Percentiles rank a stretch among this genome's conserved stretches.
phyloP scores from a whole-genome alignment of 2,888 invertebrate species.

The Digitonthophagus gazella region DNA sequence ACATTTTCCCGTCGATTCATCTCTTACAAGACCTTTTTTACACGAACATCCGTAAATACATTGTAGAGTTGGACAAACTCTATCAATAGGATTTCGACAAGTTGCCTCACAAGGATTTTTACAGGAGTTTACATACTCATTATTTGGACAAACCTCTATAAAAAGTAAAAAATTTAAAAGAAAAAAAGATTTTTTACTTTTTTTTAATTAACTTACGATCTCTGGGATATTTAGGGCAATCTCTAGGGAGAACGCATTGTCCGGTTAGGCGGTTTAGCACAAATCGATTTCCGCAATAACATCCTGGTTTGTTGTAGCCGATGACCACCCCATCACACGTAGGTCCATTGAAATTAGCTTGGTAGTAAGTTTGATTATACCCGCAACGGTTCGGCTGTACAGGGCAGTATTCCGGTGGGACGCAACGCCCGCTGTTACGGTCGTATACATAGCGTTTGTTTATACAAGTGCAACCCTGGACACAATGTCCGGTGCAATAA shows the following conservation, averaged over 20 bases:
- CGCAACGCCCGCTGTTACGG: conserved; percentile 1
- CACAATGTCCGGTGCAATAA: conserved; percentile 11
- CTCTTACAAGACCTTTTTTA: conserved; percentile 29
- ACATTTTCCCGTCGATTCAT: conserved; percentile 18
- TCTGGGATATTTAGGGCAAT: conserved; percentile 25
- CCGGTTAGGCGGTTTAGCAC: conserved; percentile 22
- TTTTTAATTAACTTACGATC: conserved; percentile 3
- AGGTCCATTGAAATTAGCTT: conserved; percentile 7
- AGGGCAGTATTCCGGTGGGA: conserved; percentile 23
- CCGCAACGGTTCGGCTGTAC: not conserved
- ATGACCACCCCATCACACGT: conserved; percentile 19
- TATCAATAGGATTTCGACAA: conserved; percentile 43
- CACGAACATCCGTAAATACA: conserved; percentile 23
- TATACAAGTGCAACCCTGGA: conserved; percentile 14
- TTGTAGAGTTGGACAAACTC: not conserved
- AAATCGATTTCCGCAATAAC: conserved; percentile 20
- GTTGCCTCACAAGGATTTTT: conserved; percentile 21
- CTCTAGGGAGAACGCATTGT: conserved; percentile 21
- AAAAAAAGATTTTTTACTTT: not conserved
- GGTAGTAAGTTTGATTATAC: not conserved
- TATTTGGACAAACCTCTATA: conserved; percentile 18
- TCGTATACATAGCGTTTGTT: conserved; percentile 9
- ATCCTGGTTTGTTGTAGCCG: conserved; percentile 18
- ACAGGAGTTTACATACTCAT: conserved; percentile 19
- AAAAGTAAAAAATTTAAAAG: conserved; percentile 10